phyloP scores from a whole-genome alignment of 2,113 vertebrate genomes.

The Rhinopomastus cyanomelas region DNA sequence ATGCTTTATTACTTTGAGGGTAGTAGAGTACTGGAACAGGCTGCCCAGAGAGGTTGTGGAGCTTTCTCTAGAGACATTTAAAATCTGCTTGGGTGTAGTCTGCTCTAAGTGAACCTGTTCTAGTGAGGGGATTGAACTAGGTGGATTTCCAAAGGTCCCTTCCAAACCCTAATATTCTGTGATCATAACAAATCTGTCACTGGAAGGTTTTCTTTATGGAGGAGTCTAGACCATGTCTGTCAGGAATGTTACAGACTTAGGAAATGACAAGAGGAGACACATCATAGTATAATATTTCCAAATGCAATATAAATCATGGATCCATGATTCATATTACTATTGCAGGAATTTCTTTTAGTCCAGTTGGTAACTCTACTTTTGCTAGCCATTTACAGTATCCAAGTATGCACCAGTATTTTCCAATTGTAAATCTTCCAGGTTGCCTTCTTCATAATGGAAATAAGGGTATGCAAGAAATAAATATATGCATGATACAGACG shows the following conservation, averaged over 20 bases:
- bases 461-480: not conserved
- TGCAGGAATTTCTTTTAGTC: not conserved
- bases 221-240: not conserved
- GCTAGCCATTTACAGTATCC: not conserved
- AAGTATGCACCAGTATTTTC: not conserved
- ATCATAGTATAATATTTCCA: not conserved
- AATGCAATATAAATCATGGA: not conserved
- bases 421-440: not conserved
- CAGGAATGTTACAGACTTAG: not conserved
- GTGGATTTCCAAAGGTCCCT: too few species aligned
- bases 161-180: too few species aligned
- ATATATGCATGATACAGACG: not conserved
- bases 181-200: not conserved
- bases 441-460: not conserved
- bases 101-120: too few species aligned
- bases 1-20: too few species aligned
- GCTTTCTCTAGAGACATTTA: too few species aligned
- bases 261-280: not conserved
- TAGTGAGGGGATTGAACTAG: too few species aligned
- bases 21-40: too few species aligned
- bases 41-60: too few species aligned
- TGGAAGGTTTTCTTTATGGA: not conserved
- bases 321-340: not conserved
- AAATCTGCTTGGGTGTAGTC: too few species aligned
- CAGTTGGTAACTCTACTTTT: not conserved